phyloP scores from a whole-genome alignment of 2,888 invertebrate species.

The Oxytorus armatus region DNA sequence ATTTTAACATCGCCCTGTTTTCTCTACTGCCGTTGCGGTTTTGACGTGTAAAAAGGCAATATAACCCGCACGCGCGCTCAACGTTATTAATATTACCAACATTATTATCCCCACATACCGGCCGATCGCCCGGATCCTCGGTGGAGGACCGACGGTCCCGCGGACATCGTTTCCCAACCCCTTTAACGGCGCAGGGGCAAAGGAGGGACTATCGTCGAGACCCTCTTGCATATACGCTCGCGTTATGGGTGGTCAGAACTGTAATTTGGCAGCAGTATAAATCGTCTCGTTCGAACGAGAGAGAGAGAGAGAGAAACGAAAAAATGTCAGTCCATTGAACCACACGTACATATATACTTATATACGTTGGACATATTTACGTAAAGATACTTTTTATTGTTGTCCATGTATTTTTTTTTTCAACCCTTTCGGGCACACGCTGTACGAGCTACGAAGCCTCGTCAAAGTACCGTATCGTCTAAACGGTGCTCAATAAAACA shows the following conservation, averaged over 20 bases:
- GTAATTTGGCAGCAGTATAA: slow-evolving; percentile 84
- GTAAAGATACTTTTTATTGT: no score
- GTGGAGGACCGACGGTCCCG: slow-evolving; percentile 34
- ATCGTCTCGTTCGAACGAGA: slow-evolving; percentile 46
- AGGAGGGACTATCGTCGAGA: slow-evolving; percentile 56
- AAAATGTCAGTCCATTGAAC: slow-evolving; percentile 21
- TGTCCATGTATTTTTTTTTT: no score
- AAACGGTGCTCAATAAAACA: no score
- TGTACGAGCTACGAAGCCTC: no score
- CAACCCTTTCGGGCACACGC: no score
- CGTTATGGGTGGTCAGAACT: slow-evolving; percentile 81
- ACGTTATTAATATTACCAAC: slow-evolving; percentile 81
- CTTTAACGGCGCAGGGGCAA: no score
- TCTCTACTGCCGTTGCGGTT: neutral
- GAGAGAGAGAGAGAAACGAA: slow-evolving; percentile 34
- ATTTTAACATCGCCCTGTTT: slow-evolving; percentile 14
- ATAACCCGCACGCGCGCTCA: slow-evolving; percentile 71
- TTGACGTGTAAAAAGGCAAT: neutral
- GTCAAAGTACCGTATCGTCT: no score
- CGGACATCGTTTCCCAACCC: slow-evolving; percentile 51
- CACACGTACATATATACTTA: slow-evolving; percentile 1
- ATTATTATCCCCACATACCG: slow-evolving; percentile 77
- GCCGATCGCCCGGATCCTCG: slow-evolving; percentile 31
- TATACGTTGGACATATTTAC: no score
- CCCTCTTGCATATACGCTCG: slow-evolving; percentile 72